Percentiles rank a stretch among this genome's conserved stretches.
phyloP scores from a whole-genome alignment of 2,888 invertebrate species.

The Callosobruchus maculatus region DNA sequence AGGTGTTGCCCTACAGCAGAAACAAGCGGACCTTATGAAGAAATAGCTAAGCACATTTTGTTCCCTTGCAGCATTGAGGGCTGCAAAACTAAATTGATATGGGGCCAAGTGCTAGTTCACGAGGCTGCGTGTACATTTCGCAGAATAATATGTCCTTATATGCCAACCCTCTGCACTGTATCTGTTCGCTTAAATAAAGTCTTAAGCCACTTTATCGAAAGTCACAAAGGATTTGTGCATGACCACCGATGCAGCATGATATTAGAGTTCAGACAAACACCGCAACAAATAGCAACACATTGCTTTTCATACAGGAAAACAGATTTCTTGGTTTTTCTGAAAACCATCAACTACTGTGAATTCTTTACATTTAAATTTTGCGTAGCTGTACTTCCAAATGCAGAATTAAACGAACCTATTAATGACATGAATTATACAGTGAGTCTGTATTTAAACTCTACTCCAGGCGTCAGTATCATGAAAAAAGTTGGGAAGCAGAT shows the following conservation, averaged over 20 bases:
- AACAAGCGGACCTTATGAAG: slow-evolving; percentile 14
- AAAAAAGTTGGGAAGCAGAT: not conserved
- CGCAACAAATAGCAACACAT: not conserved
- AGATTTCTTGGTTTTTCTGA: not conserved
- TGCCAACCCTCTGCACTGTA: slow-evolving; percentile 7
- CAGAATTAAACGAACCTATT: not conserved
- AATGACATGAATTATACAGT: not conserved
- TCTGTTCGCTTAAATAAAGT: slow-evolving; percentile 5
- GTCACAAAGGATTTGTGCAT: slow-evolving; percentile 12
- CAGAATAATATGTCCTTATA: slow-evolving; percentile 15
- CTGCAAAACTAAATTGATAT: slow-evolving; percentile 11
- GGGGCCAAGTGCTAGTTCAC: slow-evolving; percentile 15
- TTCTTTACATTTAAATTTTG: not conserved
- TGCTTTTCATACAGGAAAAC: not conserved
- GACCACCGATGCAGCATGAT: not conserved
- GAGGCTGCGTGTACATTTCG: slow-evolving; percentile 11
- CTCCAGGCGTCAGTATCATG: not conserved
- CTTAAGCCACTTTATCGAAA: slow-evolving; percentile 11
- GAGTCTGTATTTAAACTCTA: not conserved
- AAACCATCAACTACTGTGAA: not conserved
- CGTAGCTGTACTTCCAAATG: not conserved
- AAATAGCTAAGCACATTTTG: slow-evolving; percentile 12
- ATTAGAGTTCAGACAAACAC: not conserved
- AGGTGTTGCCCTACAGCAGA: slow-evolving; percentile 11
- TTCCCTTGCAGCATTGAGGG: slow-evolving; percentile 17